Evolutionary conservation across 2,113 vertebrate species (phyloP), one percentile per base, ranked within the genome.

Genomic region (Procavia capensis): DNA sequence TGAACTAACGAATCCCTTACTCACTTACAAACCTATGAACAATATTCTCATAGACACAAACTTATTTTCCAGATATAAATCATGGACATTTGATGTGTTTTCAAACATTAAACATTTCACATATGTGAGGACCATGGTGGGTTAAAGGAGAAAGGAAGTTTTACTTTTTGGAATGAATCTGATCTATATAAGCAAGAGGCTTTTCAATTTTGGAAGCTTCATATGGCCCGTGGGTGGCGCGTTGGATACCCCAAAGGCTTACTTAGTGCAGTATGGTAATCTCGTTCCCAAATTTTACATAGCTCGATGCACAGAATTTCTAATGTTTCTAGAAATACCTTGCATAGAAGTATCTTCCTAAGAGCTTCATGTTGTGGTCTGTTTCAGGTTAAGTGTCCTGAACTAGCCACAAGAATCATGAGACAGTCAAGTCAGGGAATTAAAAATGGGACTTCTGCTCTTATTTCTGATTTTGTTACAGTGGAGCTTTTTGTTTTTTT

Each of bases 181-280:
- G 70, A 85, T 90, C 80, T 93, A 81, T 72, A 78, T 94, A 78
- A 78, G 74, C 75, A 86, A 72, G 57, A 93, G 50, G 64, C 24
- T 96, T 97, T 95, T 95, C 91, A 95, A 89, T 89, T 98, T 87
- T 93, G 93, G 95, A 97, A 95, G 88, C 83, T 97, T 98, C 97
- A 98, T 98, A 96, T 97, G 97, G 96, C 95, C 89, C 5, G 96
- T 97, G 97, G 97, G 97, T 97, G 97, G 97, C 91, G 92, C 96
- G 95, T 91, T 97, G 96, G 93, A 97, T 97, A 94, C 85, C 96
- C 97, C 97, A 94, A 82, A 96, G 89, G 96, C 86, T 97, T 59
- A 96, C 93, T 94, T 93, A 97, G 96, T 85, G 36, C 95, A 89
- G 72, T 95, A 95, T 96, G 94, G 89, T 97, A 97, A 97, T 97